A percentile compares a stretch with the other conserved stretches of the same genome.
Conservation (phyloP, 2,888 invertebrate genomes). For the Spicauda simplicius region DNA sequence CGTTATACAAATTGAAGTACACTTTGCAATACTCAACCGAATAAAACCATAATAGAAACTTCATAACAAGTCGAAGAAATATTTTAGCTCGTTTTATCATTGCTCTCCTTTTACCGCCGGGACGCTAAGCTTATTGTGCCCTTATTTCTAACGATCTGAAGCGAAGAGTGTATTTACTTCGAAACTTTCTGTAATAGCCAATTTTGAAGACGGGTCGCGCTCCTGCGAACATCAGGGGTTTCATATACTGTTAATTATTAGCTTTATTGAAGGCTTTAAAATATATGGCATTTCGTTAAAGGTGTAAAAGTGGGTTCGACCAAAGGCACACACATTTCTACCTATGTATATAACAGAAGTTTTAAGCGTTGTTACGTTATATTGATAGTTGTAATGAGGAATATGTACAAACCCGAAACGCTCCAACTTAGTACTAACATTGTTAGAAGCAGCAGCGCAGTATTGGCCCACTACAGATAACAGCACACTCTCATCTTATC, state of each 20-base stretch:
- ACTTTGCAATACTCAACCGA: conserved; percentile 28
- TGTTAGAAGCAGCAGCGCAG: too few relatives aligned
- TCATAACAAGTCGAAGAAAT: conserved; percentile 35
- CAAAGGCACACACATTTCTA: too few relatives aligned
- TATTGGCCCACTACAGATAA: too few relatives aligned
- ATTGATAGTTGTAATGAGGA: too few relatives aligned
- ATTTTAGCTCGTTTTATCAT: conserved; percentile 34
- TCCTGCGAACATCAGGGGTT: conserved; percentile 54
- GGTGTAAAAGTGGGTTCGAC: too few relatives aligned
- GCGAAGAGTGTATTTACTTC: conserved; percentile 46
- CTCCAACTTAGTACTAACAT: too few relatives aligned
- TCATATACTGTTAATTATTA: conserved; percentile 50
- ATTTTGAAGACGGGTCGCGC: conserved; percentile 60
- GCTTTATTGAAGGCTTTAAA: conserved; percentile 42
- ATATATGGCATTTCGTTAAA: conserved; percentile 28
- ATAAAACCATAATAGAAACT: conserved; percentile 28
- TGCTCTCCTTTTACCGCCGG: conserved; percentile 35
- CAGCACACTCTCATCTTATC: too few relatives aligned
- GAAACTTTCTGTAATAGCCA: conserved; percentile 56
- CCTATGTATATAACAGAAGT: too few relatives aligned
- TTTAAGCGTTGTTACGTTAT: too few relatives aligned
- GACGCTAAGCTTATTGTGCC: conserved; percentile 40
- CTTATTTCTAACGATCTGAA: conserved; percentile 39
- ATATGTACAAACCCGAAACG: too few relatives aligned
- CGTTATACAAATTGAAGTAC: background rate